These are phyloP conservation scores for Aramus guarauna DNA, from an alignment of 2,113 vertebrate genomes.

Conservation along the genomic window DNA sequence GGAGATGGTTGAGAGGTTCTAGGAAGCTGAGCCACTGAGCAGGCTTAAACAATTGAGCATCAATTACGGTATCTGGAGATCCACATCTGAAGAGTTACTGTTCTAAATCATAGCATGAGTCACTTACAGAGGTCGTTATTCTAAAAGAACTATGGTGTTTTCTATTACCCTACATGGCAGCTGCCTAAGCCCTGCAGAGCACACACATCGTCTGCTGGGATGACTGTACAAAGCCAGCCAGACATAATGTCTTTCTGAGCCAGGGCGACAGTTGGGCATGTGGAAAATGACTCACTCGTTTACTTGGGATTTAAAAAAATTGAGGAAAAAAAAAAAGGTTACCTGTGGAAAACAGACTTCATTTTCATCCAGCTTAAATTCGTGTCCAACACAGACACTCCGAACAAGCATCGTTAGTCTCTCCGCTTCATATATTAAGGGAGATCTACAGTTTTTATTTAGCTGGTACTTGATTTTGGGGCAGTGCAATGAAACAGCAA, in stretches of 20 bases:
- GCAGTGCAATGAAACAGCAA: not conserved
- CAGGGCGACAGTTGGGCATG: not conserved
- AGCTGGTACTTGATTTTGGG: not conserved
- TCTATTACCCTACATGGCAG: not conserved
- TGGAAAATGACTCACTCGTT: not conserved
- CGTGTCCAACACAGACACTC: fast-evolving
- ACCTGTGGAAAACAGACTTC: not conserved
- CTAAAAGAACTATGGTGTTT: not conserved
- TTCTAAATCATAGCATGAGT: not conserved
- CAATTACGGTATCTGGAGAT: not conserved
- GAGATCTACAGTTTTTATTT: not conserved
- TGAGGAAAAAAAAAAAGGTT: not conserved
- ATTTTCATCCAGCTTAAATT: not conserved
- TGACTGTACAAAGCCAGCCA: not conserved
- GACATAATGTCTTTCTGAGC: not conserved
- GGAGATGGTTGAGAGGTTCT: not conserved
- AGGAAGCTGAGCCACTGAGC: not conserved
- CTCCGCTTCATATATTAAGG: not conserved
- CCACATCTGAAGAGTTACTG: not conserved
- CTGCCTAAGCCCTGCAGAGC: not conserved
- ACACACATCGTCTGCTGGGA: not conserved
- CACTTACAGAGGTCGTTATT: not conserved
- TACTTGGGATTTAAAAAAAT: not conserved
- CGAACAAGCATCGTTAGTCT: not conserved
- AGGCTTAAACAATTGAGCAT: not conserved